Evolutionary conservation across 2,888 invertebrate species (phyloP).

Genomic region (Cephus runcator): DNA sequence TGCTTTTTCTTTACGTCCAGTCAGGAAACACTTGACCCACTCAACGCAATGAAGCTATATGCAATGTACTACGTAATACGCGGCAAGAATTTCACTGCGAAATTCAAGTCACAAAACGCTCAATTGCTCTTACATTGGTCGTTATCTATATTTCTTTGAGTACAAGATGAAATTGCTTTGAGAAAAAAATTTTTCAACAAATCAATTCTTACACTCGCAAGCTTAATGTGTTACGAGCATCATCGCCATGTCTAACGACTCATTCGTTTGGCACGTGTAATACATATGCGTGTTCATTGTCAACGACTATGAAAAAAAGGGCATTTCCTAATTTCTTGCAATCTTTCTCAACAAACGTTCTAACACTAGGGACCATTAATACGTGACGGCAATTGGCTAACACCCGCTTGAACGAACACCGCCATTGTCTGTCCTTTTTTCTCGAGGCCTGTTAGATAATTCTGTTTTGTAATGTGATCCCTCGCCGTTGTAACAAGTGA

Average conservation of each 20-base stretch:
- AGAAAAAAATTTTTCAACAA: background rate
- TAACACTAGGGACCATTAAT: background rate
- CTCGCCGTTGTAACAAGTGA: background rate
- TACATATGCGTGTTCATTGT: background rate
- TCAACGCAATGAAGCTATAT: background rate
- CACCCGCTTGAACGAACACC: conserved; percentile 41
- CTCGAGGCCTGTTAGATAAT: conserved; percentile 48
- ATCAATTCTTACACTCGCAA: background rate
- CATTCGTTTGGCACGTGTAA: background rate
- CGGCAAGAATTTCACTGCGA: background rate
- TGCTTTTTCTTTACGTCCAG: background rate
- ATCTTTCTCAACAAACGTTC: background rate
- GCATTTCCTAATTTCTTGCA: conserved; percentile 21
- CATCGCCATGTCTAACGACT: background rate
- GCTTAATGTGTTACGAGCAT: background rate
- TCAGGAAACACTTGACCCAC: background rate
- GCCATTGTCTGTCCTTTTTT: conserved; percentile 33
- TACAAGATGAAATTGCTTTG: background rate
- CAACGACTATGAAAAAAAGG: background rate
- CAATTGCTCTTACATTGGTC: background rate
- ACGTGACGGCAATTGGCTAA: background rate
- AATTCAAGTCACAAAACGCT: background rate
- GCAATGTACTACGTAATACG: background rate
- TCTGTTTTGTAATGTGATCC: conserved; percentile 49
- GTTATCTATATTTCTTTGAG: background rate